Base-by-base conservation (phyloP, 2,888 invertebrate species). In the Heteropelma amictum region DNA sequence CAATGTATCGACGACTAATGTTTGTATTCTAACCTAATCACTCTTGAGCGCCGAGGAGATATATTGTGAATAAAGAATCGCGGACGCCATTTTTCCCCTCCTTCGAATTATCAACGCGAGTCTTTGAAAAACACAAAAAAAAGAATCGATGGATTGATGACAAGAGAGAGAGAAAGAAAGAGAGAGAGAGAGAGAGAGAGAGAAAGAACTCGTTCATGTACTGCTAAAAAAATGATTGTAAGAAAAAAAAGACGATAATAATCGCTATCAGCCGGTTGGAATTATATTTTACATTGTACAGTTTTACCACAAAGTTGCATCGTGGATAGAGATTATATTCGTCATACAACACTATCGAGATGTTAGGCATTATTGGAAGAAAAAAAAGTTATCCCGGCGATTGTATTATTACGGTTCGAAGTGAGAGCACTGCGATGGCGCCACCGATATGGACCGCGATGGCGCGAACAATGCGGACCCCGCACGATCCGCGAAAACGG, bases 221-320 rank as follows among this genome's bases (percentile, higher is more conserved):
- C 83, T 79, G 83, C 86, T 85, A 49, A n/a, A n/a, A n/a, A n/a
- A n/a, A n/a, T n/a, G n/a, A n/a, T n/a, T n/a, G n/a, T n/a, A n/a
- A n/a, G n/a, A n/a, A n/a, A n/a, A n/a, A n/a, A n/a, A n/a, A n/a
- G n/a, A n/a, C n/a, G n/a, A n/a, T n/a, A n/a, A n/a, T n/a, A n/a
- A n/a, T n/a, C n/a, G n/a, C n/a, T 30, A 26, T 73, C 81, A 86
- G 87, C 79, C 87, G 87, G 88, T 87, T 84, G 86, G 86, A 86
- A 87, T 85, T 87, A 87, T 88, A 88, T 88, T 88, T 88, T 88
- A 87, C 88, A 88, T 87, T 88, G 88, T 88, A 88, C 88, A 87
- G 88, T 83, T 80, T n/a, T 82, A 79, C 78, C 76, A 76, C 83
- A 17, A 33, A 78, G 79, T 81, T 80, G 83, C 83, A 84, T 82